A percentile compares a stretch with the other conserved stretches of the same genome.
These are phyloP conservation scores for Bubo blakistoni DNA, from an alignment of 2,113 vertebrate genomes.

Conservation along the genomic window DNA sequence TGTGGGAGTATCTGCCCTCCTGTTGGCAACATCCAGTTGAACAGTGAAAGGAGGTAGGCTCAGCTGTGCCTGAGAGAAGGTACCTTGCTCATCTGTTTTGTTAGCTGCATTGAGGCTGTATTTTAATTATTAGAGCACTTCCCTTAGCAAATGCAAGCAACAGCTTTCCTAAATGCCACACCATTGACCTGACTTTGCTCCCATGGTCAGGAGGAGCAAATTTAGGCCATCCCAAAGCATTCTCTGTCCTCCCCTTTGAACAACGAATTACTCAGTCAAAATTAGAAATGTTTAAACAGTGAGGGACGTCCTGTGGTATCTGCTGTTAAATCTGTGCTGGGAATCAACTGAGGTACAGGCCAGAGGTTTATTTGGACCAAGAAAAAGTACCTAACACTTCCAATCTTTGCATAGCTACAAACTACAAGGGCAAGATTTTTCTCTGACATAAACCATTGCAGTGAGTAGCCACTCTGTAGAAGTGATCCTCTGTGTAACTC, in stretches of 20 bases:
- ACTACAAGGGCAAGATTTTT: not conserved
- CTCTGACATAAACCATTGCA: not conserved
- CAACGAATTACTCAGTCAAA: not conserved
- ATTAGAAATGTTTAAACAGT: not conserved
- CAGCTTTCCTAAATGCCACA: not conserved
- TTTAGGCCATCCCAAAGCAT: not conserved
- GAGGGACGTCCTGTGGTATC: not conserved
- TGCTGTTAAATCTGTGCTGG: not conserved
- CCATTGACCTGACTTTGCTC: not conserved
- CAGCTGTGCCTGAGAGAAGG: not conserved
- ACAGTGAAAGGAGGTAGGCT: not conserved
- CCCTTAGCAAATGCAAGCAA: not conserved
- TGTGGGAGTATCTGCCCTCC: not conserved
- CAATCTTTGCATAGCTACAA: not conserved
- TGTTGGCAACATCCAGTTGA: not conserved
- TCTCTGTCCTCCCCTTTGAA: not conserved
- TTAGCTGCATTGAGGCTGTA: not conserved
- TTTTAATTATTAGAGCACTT: not conserved
- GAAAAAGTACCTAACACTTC: not conserved
- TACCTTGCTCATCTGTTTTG: not conserved
- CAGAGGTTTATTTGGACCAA: not conserved
- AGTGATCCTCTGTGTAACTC: not conserved
- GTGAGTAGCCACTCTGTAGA: not conserved
- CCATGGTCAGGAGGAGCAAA: not conserved
- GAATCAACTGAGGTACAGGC: not conserved